Evolutionary conservation across 2,888 invertebrate species (phyloP), one percentile per base, ranked within the genome.

Genomic region (Miltochrista miniata): DNA sequence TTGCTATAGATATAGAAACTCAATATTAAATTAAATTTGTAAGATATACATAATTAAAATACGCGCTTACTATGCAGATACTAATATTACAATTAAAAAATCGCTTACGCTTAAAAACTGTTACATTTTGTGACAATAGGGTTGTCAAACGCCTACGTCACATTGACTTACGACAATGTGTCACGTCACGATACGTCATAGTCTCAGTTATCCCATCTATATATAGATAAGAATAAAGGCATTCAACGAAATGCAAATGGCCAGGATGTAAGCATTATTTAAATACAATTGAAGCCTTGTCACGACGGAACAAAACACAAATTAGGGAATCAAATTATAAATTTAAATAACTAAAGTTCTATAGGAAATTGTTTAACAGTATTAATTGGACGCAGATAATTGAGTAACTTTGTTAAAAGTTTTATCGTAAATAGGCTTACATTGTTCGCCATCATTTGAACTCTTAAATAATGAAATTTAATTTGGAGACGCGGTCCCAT

Each of bases 221-320:
- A 40, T 48, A 61, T 61, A 63, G 50, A 35, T 9, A 53, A 54
- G 42, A 45, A 54, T 54, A 49, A 44, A 49, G 49, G 55, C 45
- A 56, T 47, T 48, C 47, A 15, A 40, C 30, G 34, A 44, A 42
- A 54, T 62, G 59, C 62, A 66, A 74, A 64, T 67, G 50, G 54
- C 24, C 48, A 62, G 66, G 48, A 54, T 54, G 34, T 53, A 46
- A 36, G 49, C 61, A 50, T 62, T 59, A 44, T 49, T 14, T 48
- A 15, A 37, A 45, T 13, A 57, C 59, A 54, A 61, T 56, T 41
- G 55, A 13, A 39, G 33, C 53, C 51, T 48, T 61, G 48, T 44
- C 13, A 18, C 48, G 40, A n/a, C 31, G 45, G 14, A 13, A 54
- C 61, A 66, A 34, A 50, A 45, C 29, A 44, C 44, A 59, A 51